These are phyloP conservation scores for Mastomys coucha DNA, from an alignment of 2,113 vertebrate species.

Conservation along the genomic window DNA sequence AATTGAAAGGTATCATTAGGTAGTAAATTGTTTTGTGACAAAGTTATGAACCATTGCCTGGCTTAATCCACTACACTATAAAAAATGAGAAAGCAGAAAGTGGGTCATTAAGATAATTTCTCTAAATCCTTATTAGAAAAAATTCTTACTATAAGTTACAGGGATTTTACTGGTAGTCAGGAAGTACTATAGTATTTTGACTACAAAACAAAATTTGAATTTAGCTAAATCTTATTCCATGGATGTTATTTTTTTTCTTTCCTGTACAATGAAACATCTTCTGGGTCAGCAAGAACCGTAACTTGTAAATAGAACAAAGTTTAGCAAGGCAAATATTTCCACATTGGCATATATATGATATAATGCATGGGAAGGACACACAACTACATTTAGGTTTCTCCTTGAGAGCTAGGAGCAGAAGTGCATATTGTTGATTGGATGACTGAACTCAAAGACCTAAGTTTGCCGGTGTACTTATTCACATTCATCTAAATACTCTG, in stretches of 20 bases:
- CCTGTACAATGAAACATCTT: accelerated
- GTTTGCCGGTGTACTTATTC: not conserved
- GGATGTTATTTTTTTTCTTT: not conserved
- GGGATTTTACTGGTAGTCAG: not conserved
- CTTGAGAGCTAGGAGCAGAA: no score
- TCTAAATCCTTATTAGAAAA: not conserved
- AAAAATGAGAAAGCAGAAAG: not conserved
- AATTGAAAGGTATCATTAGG: not conserved
- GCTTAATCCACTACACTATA: not conserved
- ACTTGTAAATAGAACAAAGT: not conserved
- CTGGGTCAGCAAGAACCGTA: not conserved
- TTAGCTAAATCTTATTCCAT: not conserved
- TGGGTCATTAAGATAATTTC: not conserved
- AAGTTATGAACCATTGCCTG: not conserved
- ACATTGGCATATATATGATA: accelerated
- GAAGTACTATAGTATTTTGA: not conserved
- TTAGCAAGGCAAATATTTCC: not conserved
- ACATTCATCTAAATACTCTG: not conserved
- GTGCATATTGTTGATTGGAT: not conserved
- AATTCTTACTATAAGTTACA: not conserved
- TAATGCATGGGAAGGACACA: not conserved
- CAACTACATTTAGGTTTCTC: not conserved
- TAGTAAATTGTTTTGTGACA: not conserved
- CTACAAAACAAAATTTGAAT: not conserved
- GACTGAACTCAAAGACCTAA: not conserved